Evolutionary conservation across 2,113 vertebrate species (phyloP).

Genomic region (Euleptes europaea): DNA sequence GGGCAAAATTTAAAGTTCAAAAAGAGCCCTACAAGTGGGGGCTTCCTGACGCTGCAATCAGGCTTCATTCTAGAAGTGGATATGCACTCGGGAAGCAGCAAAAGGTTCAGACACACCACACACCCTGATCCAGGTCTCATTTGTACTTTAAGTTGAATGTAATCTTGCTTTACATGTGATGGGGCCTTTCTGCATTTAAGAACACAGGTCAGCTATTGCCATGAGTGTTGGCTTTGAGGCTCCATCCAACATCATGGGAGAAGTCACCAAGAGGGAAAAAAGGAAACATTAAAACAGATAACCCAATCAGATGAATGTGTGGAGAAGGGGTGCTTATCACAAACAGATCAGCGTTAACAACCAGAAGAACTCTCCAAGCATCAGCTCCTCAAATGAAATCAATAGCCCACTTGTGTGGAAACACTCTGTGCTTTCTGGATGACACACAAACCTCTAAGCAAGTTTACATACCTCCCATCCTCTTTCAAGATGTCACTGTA

Average conservation of each 20-base stretch:
- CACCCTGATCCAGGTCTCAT: no score
- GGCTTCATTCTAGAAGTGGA: no score
- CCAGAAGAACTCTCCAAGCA: neutral
- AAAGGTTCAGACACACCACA: no score
- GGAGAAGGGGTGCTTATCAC: neutral
- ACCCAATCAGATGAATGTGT: neutral
- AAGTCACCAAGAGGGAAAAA: no score
- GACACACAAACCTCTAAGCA: neutral
- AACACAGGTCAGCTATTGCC: neutral
- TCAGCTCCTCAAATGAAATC: neutral
- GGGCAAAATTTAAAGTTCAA: neutral
- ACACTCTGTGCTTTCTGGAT: neutral
- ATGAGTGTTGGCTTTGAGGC: no score
- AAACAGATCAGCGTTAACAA: neutral
- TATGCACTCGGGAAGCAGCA: no score
- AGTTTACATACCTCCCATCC: conserved; percentile 85
- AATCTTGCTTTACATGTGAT: neutral
- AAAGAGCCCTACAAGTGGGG: neutral
- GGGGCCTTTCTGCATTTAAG: neutral
- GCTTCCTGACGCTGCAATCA: neutral
- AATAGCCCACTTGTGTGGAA: neutral
- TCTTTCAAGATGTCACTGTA: conserved; percentile 95
- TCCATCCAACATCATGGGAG: neutral
- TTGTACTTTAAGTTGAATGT: no score
- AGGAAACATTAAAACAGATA: neutral